A percentile compares a stretch with the other conserved stretches of the same genome.
Evolutionary conservation across 2,888 invertebrate species (phyloP).

Genomic region (Caenorhabditis angaria): DNA sequence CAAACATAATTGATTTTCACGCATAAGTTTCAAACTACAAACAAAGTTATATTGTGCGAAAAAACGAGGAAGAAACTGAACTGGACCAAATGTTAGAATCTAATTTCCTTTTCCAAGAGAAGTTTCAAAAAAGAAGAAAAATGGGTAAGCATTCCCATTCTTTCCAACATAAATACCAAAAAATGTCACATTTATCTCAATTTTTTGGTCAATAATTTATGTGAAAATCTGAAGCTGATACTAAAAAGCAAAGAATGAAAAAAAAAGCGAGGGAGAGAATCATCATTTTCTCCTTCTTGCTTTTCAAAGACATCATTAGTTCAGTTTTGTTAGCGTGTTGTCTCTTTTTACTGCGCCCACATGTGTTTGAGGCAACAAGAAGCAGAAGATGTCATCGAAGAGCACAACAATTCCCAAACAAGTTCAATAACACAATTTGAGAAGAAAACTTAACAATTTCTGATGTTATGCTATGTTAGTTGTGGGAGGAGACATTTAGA

Average conservation of each 20-base stretch:
- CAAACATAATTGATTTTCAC: too few species aligned
- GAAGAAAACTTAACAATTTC: too few species aligned
- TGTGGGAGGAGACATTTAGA: too few species aligned
- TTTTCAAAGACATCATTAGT: slow-evolving; percentile 37
- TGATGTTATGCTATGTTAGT: too few species aligned
- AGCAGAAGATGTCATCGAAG: not conserved
- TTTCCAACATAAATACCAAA: too few species aligned
- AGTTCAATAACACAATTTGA: not conserved
- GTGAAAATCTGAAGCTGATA: not conserved
- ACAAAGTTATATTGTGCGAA: too few species aligned
- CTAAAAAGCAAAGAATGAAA: not conserved
- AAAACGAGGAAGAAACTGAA: too few species aligned
- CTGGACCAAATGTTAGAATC: too few species aligned
- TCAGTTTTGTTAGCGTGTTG: slow-evolving; percentile 29
- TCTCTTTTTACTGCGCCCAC: not conserved
- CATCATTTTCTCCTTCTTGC: not conserved
- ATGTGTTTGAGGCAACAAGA: not conserved
- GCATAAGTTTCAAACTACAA: too few species aligned
- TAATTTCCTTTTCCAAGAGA: too few species aligned
- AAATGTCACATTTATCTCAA: not conserved
- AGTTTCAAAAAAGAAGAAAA: too few species aligned
- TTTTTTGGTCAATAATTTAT: not conserved
- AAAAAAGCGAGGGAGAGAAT: not conserved
- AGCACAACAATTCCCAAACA: not conserved
- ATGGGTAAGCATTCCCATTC: too few species aligned